These are phyloP conservation scores for Cataglyphis albicans DNA, from an alignment of 2,888 invertebrate genomes.

Conservation along the genomic window DNA sequence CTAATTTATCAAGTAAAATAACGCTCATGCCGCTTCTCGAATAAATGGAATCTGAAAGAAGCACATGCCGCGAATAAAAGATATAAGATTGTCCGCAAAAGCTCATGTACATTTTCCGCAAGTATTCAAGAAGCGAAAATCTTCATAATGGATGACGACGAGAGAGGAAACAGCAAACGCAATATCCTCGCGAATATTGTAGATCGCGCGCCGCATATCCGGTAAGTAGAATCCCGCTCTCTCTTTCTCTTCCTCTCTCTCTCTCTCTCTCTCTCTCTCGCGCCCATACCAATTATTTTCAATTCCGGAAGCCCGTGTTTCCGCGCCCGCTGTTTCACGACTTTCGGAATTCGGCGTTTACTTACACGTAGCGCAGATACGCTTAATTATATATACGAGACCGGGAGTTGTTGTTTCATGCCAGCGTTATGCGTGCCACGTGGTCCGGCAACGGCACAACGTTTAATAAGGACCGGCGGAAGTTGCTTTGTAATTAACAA, in stretches of 20 bases:
- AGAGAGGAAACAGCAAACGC: background rate
- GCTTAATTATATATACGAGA: conserved; percentile 42
- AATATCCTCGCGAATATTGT: background rate
- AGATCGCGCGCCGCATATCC: background rate
- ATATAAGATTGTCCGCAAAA: background rate
- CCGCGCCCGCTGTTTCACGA: background rate
- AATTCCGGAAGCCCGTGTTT: conserved; percentile 27
- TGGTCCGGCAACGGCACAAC: conserved; percentile 23
- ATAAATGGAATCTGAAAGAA: background rate
- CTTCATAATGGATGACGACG: background rate
- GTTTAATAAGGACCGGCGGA: conserved; percentile 66
- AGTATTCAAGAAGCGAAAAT: background rate
- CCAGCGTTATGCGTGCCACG: conserved; percentile 9
- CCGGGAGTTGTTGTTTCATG: background rate
- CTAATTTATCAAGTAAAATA: background rate
- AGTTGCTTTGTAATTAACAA: conserved; percentile 75
- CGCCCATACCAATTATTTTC: conserved; percentile 3
- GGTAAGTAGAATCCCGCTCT: background rate
- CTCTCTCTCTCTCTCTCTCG: too few relatives aligned
- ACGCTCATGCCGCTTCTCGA: background rate
- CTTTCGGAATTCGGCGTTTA: conserved; percentile 28
- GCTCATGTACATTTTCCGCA: background rate
- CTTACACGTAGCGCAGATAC: background rate
- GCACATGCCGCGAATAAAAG: background rate
- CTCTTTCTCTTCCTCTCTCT: too few relatives aligned